Conservation (phyloP, 2,113 vertebrate genomes). For the Hydrolagus affinis region DNA sequence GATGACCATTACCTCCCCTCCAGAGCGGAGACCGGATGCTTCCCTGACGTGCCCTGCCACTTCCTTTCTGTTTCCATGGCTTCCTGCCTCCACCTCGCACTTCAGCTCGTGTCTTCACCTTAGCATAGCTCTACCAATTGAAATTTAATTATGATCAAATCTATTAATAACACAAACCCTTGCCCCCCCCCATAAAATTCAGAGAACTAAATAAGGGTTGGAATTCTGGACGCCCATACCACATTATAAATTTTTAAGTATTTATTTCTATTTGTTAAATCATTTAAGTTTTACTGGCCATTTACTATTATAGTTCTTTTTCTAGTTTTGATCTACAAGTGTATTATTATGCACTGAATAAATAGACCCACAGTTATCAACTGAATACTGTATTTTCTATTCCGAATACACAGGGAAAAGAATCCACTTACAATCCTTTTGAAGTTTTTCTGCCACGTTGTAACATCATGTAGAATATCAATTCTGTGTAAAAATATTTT, state of each 20-base stretch:
- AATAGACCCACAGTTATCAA: background rate
- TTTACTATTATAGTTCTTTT: background rate
- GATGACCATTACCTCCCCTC: slow-evolving; percentile 62
- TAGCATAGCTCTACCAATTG: slow-evolving; percentile 65
- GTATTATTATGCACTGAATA: background rate
- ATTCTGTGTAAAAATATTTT: slow-evolving; percentile 49
- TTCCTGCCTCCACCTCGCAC: slow-evolving; percentile 76
- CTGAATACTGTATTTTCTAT: background rate
- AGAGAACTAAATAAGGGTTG: too few relatives aligned
- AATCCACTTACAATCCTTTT: slow-evolving; percentile 71
- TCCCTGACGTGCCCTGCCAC: slow-evolving; percentile 67
- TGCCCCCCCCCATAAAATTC: background rate
- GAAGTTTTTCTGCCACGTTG: slow-evolving; percentile 74
- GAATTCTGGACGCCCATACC: too few relatives aligned
- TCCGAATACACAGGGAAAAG: background rate
- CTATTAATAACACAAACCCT: background rate
- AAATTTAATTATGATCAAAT: background rate
- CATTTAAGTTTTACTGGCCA: too few relatives aligned
- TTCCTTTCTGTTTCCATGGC: slow-evolving; percentile 76
- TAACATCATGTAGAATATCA: slow-evolving; percentile 70
- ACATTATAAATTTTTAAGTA: too few relatives aligned
- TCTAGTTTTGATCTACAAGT: background rate
- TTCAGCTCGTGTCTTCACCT: slow-evolving; percentile 70
- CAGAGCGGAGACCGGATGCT: slow-evolving; percentile 80
- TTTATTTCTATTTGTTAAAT: too few relatives aligned